phyloP scores from a whole-genome alignment of 1,140 invertebrate genomes.

The Lerema accius region DNA sequence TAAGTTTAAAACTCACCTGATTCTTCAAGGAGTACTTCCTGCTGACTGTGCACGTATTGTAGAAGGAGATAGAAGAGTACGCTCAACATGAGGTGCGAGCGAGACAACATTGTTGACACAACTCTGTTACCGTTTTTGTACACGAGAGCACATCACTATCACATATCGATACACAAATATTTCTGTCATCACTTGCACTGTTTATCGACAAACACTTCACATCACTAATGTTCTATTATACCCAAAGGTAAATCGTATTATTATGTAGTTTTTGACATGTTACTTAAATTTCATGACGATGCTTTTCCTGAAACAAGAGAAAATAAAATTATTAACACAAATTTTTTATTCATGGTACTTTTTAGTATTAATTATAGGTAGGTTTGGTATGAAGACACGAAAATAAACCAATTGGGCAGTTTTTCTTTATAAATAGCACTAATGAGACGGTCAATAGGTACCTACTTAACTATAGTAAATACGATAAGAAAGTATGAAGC shows the following conservation, averaged over 20 bases:
- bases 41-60: constrained; percentile 56
- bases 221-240: constrained; percentile 5
- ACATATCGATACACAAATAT: constrained; percentile 29
- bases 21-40: constrained; percentile 70
- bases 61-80: constrained; percentile 51
- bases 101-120: constrained; percentile 43
- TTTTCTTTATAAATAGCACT: too few relatives aligned
- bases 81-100: constrained; percentile 39
- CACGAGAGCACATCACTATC: constrained; percentile 48
- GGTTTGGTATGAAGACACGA: too few relatives aligned
- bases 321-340: constrained; percentile 1
- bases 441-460: too few relatives aligned
- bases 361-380: too few relatives aligned
- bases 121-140: constrained; percentile 31
- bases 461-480: too few relatives aligned
- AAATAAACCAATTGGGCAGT: too few relatives aligned
- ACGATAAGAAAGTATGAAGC: too few relatives aligned
- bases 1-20: constrained; percentile 54
- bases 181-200: constrained; percentile 22
- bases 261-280: neutral
- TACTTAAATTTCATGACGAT: neutral
- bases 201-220: constrained; percentile 1
- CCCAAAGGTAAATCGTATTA: neutral
- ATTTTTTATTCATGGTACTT: neutral
- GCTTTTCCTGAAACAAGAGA: constrained; percentile 14